These are phyloP conservation scores for Rhombomys opimus DNA, from an alignment of 2,113 vertebrate genomes.

Conservation along the genomic window DNA sequence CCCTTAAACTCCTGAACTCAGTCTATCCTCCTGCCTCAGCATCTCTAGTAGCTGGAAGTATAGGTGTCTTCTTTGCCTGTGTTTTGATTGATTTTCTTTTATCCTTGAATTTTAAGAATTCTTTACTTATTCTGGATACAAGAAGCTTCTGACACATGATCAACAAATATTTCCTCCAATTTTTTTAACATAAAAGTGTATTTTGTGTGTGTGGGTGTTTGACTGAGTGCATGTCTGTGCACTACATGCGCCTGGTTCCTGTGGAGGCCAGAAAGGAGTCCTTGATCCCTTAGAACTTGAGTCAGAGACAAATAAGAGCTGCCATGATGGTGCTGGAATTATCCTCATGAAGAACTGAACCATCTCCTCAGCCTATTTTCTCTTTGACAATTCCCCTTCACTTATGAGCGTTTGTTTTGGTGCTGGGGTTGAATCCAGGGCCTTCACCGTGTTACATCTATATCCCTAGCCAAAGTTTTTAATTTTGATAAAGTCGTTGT, in stretches of 20 bases:
- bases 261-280: not conserved
- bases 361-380: not conserved
- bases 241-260: not conserved
- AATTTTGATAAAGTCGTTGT: constrained; percentile 17
- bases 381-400: constrained; percentile 23
- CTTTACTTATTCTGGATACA: constrained; percentile 12
- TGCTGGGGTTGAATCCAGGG: not conserved
- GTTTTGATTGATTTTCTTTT: not conserved
- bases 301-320: not conserved
- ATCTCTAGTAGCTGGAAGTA: not conserved
- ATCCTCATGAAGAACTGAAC: not conserved
- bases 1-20: not conserved
- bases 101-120: not conserved
- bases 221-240: not conserved
- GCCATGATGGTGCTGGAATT: not conserved
- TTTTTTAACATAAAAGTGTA: not conserved
- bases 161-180: constrained; percentile 29
- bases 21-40: not conserved
- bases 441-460: not conserved
- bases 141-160: not conserved
- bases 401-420: not conserved
- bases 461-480: not conserved
- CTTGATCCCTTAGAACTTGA: not conserved
- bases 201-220: not conserved
- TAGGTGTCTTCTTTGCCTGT: not conserved